Evolutionary conservation across 2,888 invertebrate species (phyloP).

Genomic region (Xestia rhomboidea): DNA sequence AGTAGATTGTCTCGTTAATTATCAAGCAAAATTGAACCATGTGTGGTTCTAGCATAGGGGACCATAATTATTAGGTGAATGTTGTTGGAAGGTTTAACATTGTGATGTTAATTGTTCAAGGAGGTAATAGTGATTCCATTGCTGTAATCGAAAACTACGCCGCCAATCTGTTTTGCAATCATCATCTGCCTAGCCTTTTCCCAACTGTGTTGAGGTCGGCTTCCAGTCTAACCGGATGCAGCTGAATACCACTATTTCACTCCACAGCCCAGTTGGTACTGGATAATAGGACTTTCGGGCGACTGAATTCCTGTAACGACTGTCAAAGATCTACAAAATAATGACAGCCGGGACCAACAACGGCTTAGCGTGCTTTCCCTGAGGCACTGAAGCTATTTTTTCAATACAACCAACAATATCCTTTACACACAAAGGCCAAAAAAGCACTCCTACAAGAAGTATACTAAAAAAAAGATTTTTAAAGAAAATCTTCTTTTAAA

Average conservation of each 20-base stretch:
- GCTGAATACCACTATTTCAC: too few relatives aligned
- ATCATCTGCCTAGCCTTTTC: too few relatives aligned
- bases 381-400: too few relatives aligned
- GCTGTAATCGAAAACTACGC: neutral
- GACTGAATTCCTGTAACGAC: neutral
- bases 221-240: neutral
- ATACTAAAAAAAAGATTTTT: neutral
- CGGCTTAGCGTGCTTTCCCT: neutral
- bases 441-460: neutral
- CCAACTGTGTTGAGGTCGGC: neutral
- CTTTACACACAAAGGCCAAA: neutral
- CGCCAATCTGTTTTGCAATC: neutral
- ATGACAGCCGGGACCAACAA: neutral
- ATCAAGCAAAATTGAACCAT: neutral
- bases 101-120: neutral
- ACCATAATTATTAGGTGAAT: neutral
- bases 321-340: neutral
- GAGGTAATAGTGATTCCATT: neutral
- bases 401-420: too few relatives aligned
- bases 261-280: neutral
- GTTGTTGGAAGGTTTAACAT: neutral
- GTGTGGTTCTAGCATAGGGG: neutral
- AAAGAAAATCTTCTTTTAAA: slow-evolving; percentile 11
- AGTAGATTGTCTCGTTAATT: neutral
- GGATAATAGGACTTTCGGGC: neutral